phyloP scores from a whole-genome alignment of 1,140 invertebrate species.

The Laupala kohalensis region DNA sequence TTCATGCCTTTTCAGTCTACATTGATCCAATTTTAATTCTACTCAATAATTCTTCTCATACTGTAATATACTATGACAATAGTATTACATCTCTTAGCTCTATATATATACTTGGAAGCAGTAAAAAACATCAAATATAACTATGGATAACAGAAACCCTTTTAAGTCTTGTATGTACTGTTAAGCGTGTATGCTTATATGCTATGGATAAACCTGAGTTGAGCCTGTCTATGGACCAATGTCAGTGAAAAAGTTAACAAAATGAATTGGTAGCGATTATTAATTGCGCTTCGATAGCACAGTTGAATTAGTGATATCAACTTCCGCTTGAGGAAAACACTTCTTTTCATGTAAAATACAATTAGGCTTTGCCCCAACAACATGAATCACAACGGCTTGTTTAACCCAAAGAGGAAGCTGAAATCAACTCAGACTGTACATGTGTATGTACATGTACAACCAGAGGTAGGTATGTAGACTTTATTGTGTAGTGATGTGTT shows the following conservation, averaged over 20 bases:
- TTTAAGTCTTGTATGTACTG: neutral
- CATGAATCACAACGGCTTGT: neutral
- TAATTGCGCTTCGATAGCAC: neutral
- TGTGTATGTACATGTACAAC: neutral
- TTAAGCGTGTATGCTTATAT: neutral
- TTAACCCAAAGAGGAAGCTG: neutral
- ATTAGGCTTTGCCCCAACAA: neutral
- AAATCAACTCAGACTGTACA: neutral
- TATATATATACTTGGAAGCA: neutral
- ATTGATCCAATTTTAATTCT: too few species aligned
- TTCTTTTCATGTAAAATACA: neutral
- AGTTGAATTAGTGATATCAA: neutral
- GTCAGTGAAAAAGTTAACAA: neutral
- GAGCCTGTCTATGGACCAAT: neutral
- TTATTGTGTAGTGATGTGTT: neutral
- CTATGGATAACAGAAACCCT: neutral
- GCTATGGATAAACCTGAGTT: neutral
- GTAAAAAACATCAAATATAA: neutral
- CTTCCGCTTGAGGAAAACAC: neutral
- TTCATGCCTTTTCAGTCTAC: too few species aligned
- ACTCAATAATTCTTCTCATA: too few species aligned
- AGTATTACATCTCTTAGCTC: neutral
- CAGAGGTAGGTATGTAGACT: neutral
- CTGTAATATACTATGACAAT: neutral
- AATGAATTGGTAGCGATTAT: neutral